These are phyloP conservation scores for Syngnathus acus DNA, from an alignment of 2,797 vertebrate species.

Conservation along the genomic window DNA sequence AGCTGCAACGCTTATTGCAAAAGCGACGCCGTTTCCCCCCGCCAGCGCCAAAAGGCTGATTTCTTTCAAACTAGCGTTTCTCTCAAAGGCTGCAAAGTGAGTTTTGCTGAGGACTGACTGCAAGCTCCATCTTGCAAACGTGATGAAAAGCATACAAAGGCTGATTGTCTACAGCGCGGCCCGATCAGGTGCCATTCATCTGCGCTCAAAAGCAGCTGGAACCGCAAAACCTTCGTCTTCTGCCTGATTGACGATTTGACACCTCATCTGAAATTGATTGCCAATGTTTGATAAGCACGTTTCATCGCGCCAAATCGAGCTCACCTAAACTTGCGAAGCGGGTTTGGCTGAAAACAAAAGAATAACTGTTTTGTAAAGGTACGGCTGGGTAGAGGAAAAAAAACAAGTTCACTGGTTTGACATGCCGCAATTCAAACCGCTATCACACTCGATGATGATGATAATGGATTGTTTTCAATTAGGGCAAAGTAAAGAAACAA, in stretches of 20 bases:
- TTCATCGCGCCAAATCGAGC: background rate
- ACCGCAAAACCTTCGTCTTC: background rate
- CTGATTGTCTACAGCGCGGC: constrained; percentile 5
- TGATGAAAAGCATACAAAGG: background rate
- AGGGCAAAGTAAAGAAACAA: too few species aligned
- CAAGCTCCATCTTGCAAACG: background rate
- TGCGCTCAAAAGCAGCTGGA: background rate
- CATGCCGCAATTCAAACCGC: background rate
- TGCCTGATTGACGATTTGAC: background rate
- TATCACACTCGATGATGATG: too few species aligned
- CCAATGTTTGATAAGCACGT: background rate
- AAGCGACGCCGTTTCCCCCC: background rate
- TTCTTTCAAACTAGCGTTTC: background rate
- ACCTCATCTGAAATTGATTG: background rate
- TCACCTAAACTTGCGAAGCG: background rate
- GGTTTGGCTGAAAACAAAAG: background rate
- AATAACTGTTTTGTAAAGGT: background rate
- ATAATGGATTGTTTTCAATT: too few species aligned
- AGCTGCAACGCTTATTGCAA: background rate
- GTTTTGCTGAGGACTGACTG: background rate
- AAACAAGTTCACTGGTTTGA: background rate
- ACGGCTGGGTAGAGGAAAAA: background rate
- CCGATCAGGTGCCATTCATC: background rate
- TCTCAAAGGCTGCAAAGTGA: background rate
- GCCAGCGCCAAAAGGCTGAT: background rate